Conservation (phyloP, 2,113 vertebrate species). For the Erythrocercus mccallii region DNA sequence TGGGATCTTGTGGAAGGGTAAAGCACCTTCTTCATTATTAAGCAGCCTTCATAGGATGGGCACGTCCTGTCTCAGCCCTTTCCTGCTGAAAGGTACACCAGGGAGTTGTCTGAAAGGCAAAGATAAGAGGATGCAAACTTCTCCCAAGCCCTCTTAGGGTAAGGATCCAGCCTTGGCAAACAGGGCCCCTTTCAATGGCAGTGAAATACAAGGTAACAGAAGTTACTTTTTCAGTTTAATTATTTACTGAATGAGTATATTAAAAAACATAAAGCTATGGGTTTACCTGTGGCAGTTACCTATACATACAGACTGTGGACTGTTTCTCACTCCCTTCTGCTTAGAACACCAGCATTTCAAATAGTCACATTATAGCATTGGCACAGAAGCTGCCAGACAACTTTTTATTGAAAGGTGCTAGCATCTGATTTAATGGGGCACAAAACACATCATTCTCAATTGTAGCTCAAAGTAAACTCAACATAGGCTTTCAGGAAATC, state of each 20-base stretch:
- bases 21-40: background rate
- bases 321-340: background rate
- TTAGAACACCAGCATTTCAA: background rate
- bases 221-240: background rate
- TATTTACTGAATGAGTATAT: background rate
- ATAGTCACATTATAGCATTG: background rate
- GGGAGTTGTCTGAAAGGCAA: background rate
- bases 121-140: background rate
- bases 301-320: background rate
- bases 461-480: background rate
- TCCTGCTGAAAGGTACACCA: background rate
- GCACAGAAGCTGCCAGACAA: background rate
- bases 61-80: background rate
- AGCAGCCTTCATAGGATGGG: background rate
- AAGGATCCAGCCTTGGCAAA: background rate
- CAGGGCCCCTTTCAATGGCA: background rate
- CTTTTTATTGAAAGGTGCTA: background rate
- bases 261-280: background rate
- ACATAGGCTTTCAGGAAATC: background rate
- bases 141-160: background rate
- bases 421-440: background rate
- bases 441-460: background rate
- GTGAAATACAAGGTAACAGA: background rate
- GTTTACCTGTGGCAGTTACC: background rate
- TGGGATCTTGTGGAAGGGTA: background rate